These are phyloP conservation scores for Lacanobia wlatinum DNA, from an alignment of 2,888 invertebrate species.

Conservation along the genomic window DNA sequence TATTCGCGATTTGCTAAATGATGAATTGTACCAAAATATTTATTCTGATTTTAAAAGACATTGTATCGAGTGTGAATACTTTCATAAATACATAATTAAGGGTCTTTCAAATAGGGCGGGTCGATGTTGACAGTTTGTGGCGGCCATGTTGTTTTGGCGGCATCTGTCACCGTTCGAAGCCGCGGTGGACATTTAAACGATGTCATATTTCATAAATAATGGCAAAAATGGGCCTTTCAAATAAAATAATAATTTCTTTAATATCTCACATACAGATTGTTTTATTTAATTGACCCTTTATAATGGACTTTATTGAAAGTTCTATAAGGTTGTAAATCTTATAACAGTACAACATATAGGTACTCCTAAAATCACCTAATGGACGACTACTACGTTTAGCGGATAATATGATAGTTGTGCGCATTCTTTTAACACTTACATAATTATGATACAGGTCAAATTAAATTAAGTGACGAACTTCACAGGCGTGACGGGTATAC, in stretches of 20 bases:
- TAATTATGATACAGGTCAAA: background rate
- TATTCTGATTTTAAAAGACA: conserved; percentile 19
- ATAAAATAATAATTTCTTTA: no score
- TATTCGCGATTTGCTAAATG: conserved; percentile 18
- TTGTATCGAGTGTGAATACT: conserved; percentile 19
- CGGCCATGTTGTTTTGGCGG: no score
- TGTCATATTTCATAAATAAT: no score
- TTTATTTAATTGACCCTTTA: no score
- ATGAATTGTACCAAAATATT: conserved; percentile 47
- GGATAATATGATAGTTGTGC: conserved; percentile 46
- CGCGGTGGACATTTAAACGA: no score
- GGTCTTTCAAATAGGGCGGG: no score
- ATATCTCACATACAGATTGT: no score
- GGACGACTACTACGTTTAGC: conserved; percentile 34
- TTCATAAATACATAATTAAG: background rate
- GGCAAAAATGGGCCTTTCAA: no score
- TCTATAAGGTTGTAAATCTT: conserved; percentile 27
- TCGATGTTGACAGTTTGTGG: no score
- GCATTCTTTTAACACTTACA: conserved; percentile 25
- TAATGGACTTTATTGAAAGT: conserved; percentile 28
- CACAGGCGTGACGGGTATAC: background rate
- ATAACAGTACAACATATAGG: conserved; percentile 17
- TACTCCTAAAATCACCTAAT: conserved; percentile 24
- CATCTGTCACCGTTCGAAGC: no score
- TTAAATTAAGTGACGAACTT: background rate